Percentiles rank a stretch among this genome's conserved stretches.
Conservation (phyloP, 2,797 vertebrate species). For the Salmo trutta region DNA sequence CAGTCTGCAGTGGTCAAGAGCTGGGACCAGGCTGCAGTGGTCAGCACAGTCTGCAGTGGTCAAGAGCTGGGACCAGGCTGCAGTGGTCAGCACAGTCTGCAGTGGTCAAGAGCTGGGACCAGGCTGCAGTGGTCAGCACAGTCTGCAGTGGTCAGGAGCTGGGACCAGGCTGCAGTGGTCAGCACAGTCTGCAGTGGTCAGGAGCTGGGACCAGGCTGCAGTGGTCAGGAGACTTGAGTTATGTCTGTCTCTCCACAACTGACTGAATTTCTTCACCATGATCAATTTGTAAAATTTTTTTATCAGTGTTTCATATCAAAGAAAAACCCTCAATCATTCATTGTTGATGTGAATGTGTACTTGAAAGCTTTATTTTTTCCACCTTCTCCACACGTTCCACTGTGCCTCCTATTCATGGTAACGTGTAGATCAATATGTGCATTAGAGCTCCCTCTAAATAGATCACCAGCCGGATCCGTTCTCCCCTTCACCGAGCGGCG, state of each 20-base stretch:
- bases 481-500: conserved; percentile 14
- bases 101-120: no score
- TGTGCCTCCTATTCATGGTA: conserved; percentile 22
- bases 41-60: neutral
- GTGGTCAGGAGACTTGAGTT: neutral
- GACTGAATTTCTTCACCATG: neutral
- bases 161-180: no score
- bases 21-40: no score
- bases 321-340: neutral
- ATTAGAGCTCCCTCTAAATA: conserved; percentile 48
- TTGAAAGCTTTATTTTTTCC: neutral
- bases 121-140: neutral
- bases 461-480: conserved; percentile 38
- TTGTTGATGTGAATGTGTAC: neutral
- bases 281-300: neutral
- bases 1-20: no score
- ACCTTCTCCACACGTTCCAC: neutral
- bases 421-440: conserved; percentile 48
- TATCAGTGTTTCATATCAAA: neutral
- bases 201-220: neutral
- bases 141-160: neutral
- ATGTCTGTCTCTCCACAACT: neutral
- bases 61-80: neutral
- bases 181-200: neutral
- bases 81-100: neutral